A percentile compares a stretch with the other conserved stretches of the same genome.
phyloP scores from a whole-genome alignment of 2,113 vertebrate genomes.

The Bujurquina vittata region DNA sequence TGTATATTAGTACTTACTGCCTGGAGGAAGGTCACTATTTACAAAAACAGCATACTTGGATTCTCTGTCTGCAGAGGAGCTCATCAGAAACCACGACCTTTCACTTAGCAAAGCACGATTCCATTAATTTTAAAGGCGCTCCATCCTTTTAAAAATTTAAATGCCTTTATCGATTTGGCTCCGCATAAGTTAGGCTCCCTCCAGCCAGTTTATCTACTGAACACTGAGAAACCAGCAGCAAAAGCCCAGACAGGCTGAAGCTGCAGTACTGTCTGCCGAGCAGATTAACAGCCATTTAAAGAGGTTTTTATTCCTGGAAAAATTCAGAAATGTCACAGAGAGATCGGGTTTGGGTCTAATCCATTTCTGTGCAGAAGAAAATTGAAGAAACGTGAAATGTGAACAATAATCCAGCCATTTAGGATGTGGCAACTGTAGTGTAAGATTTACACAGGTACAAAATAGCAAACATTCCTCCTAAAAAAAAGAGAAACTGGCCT shows the following conservation, averaged over 20 bases:
- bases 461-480: no score
- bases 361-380: not conserved
- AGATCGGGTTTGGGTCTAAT: not conserved
- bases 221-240: conserved; percentile 10
- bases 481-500: not conserved
- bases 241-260: not conserved
- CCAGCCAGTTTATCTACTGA: conserved; percentile 6
- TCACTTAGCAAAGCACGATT: conserved; percentile 36
- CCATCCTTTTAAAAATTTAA: conserved; percentile 42
- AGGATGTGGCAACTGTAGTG: not conserved
- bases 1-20: no score
- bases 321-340: not conserved
- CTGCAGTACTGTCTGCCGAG: not conserved
- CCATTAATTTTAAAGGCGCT: conserved; percentile 37
- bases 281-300: not conserved
- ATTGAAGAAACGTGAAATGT: not conserved
- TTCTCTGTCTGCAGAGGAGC: not conserved
- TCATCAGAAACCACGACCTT: not conserved
- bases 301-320: not conserved
- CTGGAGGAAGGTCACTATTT: no score
- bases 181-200: not conserved
- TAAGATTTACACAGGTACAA: not conserved
- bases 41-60: not conserved
- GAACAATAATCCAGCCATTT: not conserved
- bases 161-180: conserved; percentile 48